Conservation (phyloP, 2,113 vertebrate genomes). For the Conger conger region DNA sequence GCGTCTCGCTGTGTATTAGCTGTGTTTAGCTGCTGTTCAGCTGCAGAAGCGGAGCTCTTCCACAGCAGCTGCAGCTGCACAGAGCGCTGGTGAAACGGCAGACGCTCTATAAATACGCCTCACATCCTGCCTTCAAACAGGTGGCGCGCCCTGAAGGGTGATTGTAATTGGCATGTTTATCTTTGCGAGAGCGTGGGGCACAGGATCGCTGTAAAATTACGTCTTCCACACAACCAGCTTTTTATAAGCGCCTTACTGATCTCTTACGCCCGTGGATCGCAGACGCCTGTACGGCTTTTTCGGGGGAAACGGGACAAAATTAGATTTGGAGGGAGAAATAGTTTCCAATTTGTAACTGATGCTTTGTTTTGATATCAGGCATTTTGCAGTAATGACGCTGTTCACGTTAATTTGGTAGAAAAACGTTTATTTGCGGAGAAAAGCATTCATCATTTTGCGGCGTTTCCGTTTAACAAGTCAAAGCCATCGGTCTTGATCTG, state of each 20-base stretch:
- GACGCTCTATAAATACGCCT: neutral
- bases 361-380: neutral
- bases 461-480: neutral
- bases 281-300: neutral
- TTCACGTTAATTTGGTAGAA: neutral
- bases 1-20: too few relatives aligned
- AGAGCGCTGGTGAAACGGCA: neutral
- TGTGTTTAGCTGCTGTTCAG: conserved; percentile 27
- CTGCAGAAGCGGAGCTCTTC: conserved; percentile 21
- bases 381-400: neutral
- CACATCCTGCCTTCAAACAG: neutral
- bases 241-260: neutral
- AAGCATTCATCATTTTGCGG: neutral
- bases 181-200: neutral
- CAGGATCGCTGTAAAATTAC: neutral
- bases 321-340: neutral
- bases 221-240: neutral
- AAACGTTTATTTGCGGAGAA: neutral
- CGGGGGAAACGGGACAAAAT: neutral
- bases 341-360: neutral
- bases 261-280: neutral
- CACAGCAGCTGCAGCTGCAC: neutral
- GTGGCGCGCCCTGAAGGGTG: neutral
- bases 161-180: neutral
- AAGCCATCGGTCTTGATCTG: neutral